A percentile compares a stretch with the other conserved stretches of the same genome.
These are phyloP conservation scores for Dicentrarchus labrax DNA, from an alignment of 2,113 vertebrate genomes.

Conservation along the genomic window DNA sequence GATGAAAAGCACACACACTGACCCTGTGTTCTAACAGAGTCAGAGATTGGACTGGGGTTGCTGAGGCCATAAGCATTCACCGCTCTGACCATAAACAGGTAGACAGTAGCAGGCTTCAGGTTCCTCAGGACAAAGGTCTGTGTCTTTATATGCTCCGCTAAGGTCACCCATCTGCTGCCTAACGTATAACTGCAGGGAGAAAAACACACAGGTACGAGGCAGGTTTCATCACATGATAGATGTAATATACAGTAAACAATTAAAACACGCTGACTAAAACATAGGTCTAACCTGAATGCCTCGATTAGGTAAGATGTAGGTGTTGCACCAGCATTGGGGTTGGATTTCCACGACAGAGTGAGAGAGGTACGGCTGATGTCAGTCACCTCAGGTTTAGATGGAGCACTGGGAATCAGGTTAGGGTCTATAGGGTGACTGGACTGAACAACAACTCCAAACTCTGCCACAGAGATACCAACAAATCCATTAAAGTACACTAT, in stretches of 20 bases:
- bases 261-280: not conserved
- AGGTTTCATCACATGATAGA: not conserved
- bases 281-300: slow-evolving; percentile 91
- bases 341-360: slow-evolving; percentile 92
- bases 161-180: slow-evolving; percentile 96
- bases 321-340: slow-evolving; percentile 87
- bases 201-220: not conserved
- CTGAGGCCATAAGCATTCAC: slow-evolving; percentile 96
- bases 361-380: slow-evolving; percentile 92
- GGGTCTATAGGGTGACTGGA: slow-evolving; percentile 91
- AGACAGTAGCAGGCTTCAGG: slow-evolving; percentile 95
- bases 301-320: slow-evolving; percentile 95
- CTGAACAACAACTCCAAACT: slow-evolving; percentile 93
- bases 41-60: slow-evolving; percentile 96
- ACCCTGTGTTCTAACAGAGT: slow-evolving; percentile 97
- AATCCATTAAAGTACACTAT: not conserved
- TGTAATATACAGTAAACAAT: not conserved
- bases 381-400: slow-evolving; percentile 93
- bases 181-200: slow-evolving; percentile 88
- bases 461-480: slow-evolving; percentile 73
- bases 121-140: slow-evolving; percentile 92
- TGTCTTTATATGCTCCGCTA: slow-evolving; percentile 94
- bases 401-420: slow-evolving; percentile 93
- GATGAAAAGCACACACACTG: slow-evolving; percentile 31
- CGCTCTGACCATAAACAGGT: slow-evolving; percentile 97